Conservation (phyloP, 1,140 invertebrate species). For the Zeugodacus cucurbitae region DNA sequence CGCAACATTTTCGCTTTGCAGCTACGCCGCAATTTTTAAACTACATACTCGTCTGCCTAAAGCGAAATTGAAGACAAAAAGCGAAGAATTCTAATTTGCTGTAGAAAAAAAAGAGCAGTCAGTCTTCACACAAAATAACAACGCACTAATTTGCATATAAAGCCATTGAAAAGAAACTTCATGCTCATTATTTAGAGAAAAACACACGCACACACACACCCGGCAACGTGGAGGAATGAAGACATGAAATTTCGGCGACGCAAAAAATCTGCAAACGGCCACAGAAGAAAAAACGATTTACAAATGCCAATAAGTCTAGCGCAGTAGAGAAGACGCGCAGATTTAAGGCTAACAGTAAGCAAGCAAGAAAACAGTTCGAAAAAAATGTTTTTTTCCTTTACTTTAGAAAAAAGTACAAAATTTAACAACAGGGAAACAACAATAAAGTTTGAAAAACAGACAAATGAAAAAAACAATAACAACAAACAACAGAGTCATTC, state of each 20-base stretch:
- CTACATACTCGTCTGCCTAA: neutral
- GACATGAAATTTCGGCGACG: neutral
- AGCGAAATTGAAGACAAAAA: neutral
- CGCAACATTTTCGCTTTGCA: neutral
- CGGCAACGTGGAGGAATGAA: neutral
- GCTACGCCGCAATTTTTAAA: neutral
- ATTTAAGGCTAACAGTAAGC: neutral
- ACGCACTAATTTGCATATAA: constrained; percentile 1
- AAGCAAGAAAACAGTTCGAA: neutral
- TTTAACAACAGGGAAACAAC: neutral
- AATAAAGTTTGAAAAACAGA: neutral
- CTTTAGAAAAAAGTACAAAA: neutral
- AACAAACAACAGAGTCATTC: neutral
- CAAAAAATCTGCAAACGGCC: neutral
- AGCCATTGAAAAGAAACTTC: neutral
- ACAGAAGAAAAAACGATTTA: neutral
- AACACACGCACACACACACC: neutral
- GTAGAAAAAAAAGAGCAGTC: too few species aligned
- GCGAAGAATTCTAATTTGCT: neutral
- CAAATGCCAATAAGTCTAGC: constrained; percentile 31
- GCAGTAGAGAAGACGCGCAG: neutral
- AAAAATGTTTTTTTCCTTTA: neutral
- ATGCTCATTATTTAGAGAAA: neutral
- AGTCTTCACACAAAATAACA: neutral
- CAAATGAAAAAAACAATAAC: neutral